Evolutionary conservation across 37 sponge, comb jelly and placozoan genomes (phyloP), one percentile per base, ranked within the genome.

Genomic region (Agelas oroides): DNA sequence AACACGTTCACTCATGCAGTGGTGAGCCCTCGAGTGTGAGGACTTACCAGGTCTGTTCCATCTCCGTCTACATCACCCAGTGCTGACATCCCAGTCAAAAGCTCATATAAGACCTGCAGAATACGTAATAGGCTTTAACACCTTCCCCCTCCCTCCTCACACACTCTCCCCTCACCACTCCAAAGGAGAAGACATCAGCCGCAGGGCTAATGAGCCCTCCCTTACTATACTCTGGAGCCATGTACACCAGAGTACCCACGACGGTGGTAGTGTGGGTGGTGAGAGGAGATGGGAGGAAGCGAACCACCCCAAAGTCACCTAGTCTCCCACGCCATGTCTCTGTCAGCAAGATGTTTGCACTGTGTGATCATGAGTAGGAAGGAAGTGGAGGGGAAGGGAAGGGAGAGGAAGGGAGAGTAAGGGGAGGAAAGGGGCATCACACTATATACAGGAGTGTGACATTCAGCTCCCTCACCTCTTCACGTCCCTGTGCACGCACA

Each of bases 401-500:
- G 46, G 46, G 46, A n/a, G n/a, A n/a, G n/a, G n/a, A n/a, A n/a
- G n/a, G n/a, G n/a, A n/a, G n/a, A n/a, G n/a, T n/a, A n/a, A n/a
- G n/a, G n/a, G n/a, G n/a, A n/a, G n/a, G n/a, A n/a, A n/a, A n/a
- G n/a, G n/a, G n/a, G n/a, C n/a, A n/a, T n/a, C n/a, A n/a, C n/a
- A n/a, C n/a, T n/a, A n/a, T n/a, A n/a, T n/a, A n/a, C n/a, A n/a
- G n/a, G n/a, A n/a, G n/a, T n/a, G n/a, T n/a, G n/a, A n/a, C n/a
- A n/a, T n/a, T n/a, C n/a, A n/a, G 8, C 80, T 16, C 27, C 21
- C 52, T 53, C 36, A 84, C 90, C 90, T 89, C 37, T 89, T 89
- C 24, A 89, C 85, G 61, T 89, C 90, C 79, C 90, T 84, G 73
- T 89, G 90, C 1, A 84, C 53, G 15, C 84, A 25, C 17, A 89